Base-by-base conservation (phyloP, 2,797 vertebrate species). In the Aldrovandia affinis region DNA sequence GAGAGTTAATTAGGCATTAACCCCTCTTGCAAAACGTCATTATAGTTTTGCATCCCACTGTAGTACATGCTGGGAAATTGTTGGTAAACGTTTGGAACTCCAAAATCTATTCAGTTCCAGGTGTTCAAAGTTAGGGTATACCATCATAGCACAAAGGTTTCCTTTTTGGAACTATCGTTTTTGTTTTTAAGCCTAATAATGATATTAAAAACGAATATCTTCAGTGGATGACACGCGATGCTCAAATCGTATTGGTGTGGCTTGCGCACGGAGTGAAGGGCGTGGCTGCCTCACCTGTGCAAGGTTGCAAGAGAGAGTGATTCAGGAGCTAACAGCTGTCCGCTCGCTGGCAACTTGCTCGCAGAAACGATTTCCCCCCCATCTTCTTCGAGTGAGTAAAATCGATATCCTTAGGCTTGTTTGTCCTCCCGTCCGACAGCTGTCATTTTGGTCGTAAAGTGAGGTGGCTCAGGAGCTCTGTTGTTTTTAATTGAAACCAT, bases 201-300 rank as follows among this genome's bases (percentile, higher is more conserved):
- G 47, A n/a, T 14, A 70, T 33, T 30, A 33, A 33, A 14, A 30
- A 14, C 28, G n/a, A n/a, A n/a, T n/a, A 28, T 70, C 22, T 30
- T 30, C 28, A 39, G 33, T 39, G 28, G 4, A 14, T 75, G 33
- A 39, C 28, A 75, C 8, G 12, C 15, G 33, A 36, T 75, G 70
- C 39, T 75, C 33, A 12, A 33, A 33, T 30, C 18, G 44, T 10
- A 20, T 54, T 33, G 81, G 54, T 77, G 12, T 7, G 18, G 20
- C 9, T 22, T 4, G 68, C 20, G 68, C 61, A 70, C 44, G 7
- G 82, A 18, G 47, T 6, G 22, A 78, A 42, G 83, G 83, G 83
- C 78, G 83, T 84, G 83, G 15, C 65, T 22, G n/a, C 79, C 83
- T 81, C 90, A 90, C 90, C 91, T 92, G 91, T 86, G 78, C 83